Conservation (phyloP, 2,888 invertebrate genomes). For the Cantharis lateralis region DNA sequence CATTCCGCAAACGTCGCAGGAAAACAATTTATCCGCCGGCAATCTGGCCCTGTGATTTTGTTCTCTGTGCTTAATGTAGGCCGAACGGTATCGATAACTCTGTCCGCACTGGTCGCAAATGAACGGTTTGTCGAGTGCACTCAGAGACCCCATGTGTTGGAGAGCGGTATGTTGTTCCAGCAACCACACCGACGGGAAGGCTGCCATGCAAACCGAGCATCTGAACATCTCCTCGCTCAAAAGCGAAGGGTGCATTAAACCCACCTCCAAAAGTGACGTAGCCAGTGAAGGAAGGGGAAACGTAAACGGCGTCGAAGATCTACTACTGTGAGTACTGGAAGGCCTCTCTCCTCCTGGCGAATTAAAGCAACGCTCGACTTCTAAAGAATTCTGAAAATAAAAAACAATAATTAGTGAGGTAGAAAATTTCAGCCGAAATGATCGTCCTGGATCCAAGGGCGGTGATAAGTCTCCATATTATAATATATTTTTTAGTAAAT, state of each 20-base stretch:
- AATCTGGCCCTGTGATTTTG: slow-evolving; percentile 86
- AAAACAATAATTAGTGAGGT: background rate
- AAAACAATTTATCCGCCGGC: slow-evolving; percentile 88
- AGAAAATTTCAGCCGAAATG: background rate
- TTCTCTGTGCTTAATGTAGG: slow-evolving; percentile 82
- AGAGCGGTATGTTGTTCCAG: slow-evolving; percentile 84
- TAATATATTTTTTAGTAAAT: too few species aligned
- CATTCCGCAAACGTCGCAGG: slow-evolving; percentile 91
- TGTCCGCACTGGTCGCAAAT: slow-evolving; percentile 92
- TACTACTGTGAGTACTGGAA: slow-evolving; percentile 55
- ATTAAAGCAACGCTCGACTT: slow-evolving; percentile 56
- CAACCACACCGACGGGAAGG: slow-evolving; percentile 86
- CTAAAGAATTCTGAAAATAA: slow-evolving; percentile 49
- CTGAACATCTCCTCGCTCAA: slow-evolving; percentile 53
- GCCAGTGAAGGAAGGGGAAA: slow-evolving; percentile 61
- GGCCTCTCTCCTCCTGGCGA: slow-evolving; percentile 54
- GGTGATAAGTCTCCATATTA: too few species aligned
- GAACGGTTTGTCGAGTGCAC: slow-evolving; percentile 80
- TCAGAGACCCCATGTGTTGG: slow-evolving; percentile 70
- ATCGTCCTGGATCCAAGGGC: too few species aligned
- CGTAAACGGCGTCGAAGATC: slow-evolving; percentile 62
- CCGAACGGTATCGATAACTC: slow-evolving; percentile 83
- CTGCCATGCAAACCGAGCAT: slow-evolving; percentile 83
- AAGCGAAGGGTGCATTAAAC: slow-evolving; percentile 58
- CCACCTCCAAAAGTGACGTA: slow-evolving; percentile 61